phyloP scores from a whole-genome alignment of 2,797 vertebrate genomes.

The Malacoctenus gilli region DNA sequence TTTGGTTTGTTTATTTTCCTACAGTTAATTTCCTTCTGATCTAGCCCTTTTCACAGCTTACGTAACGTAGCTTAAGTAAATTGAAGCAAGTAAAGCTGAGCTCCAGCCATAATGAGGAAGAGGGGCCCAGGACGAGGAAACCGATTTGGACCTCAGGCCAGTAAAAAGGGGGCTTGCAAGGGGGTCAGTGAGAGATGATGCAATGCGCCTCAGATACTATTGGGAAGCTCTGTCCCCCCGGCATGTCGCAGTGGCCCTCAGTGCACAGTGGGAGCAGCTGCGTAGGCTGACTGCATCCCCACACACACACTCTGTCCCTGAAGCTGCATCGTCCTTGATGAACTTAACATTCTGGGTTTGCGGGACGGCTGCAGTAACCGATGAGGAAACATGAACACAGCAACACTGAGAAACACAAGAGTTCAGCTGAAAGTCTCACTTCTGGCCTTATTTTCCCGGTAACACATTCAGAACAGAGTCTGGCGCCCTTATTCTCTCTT shows the following conservation, averaged over 20 bases:
- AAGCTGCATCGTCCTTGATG: conserved; percentile 61
- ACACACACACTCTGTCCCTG: conserved; percentile 21
- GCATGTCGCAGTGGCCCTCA: conserved; percentile 49
- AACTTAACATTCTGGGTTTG: conserved; percentile 63
- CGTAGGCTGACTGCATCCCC: conserved; percentile 38
- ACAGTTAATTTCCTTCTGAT: conserved; percentile 97
- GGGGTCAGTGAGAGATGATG: conserved; percentile 42
- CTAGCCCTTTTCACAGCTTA: conserved; percentile 99
- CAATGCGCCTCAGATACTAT: conserved; percentile 45
- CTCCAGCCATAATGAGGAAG: conserved; percentile 25
- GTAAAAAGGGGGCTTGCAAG: conserved; percentile 29
- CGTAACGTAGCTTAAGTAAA: conserved; percentile 56
- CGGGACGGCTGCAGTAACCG: conserved; percentile 51
- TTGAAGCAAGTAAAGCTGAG: conserved; percentile 32
- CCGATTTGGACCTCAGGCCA: conserved; percentile 35
- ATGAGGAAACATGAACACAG: conserved; percentile 32
- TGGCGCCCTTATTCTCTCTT: conserved; percentile 27
- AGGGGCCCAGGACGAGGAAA: conserved; percentile 32
- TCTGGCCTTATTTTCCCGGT: conserved; percentile 1
- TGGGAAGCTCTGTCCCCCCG: conserved; percentile 43
- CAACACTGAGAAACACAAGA: not conserved
- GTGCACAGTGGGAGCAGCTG: conserved; percentile 54
- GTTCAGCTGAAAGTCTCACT: conserved; percentile 3
- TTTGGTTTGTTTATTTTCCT: conserved; percentile 84
- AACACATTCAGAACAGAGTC: conserved; percentile 10